phyloP scores from a whole-genome alignment of 2,113 vertebrate genomes.

The Sterrhoptilus dennistouni region DNA sequence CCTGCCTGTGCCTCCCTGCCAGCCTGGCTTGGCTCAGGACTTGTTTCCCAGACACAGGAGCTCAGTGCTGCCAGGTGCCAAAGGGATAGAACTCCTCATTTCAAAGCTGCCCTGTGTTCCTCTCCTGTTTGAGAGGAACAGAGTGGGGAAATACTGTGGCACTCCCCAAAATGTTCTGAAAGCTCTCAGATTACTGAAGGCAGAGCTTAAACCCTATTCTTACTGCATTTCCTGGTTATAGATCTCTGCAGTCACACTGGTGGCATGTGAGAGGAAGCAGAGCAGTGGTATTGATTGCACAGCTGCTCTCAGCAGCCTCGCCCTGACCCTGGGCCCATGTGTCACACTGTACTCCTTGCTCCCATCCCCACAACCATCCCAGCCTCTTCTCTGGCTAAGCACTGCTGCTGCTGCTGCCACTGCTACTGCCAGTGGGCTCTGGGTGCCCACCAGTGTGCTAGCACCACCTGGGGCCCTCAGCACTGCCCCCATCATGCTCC shows the following conservation, averaged over 20 bases:
- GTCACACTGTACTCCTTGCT: rapidly evolving
- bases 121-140: not conserved
- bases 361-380: not conserved
- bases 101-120: not conserved
- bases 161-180: not conserved
- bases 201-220: not conserved
- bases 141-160: not conserved
- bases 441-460: not conserved
- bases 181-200: not conserved
- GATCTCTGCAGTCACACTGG: not conserved
- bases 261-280: not conserved
- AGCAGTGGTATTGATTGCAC: not conserved
- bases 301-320: not conserved
- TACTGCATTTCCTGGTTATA: not conserved
- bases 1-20: not conserved
- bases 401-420: not conserved
- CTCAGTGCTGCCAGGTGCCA: not conserved
- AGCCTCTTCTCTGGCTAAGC: not conserved
- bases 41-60: not conserved
- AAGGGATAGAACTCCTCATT: not conserved
- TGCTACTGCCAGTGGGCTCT: not conserved
- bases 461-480: not conserved
- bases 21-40: not conserved
- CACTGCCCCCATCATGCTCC: rapidly evolving
- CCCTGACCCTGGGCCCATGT: rapidly evolving